Percentiles rank a stretch among this genome's conserved stretches.
Conservation (phyloP, 1,140 invertebrate genomes). For the Micrasema longulum region DNA sequence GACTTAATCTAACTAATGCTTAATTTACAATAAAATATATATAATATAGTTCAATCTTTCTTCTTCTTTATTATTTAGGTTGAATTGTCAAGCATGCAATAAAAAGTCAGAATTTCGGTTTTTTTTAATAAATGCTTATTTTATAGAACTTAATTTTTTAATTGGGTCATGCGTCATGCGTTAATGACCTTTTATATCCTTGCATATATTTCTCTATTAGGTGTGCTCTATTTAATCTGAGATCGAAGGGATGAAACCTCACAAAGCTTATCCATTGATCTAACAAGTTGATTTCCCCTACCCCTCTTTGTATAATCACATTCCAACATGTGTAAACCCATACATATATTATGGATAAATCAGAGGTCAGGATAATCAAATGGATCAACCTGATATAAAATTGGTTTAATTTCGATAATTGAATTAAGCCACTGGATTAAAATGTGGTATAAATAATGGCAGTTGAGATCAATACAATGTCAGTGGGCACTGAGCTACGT, state of each 20-base stretch:
- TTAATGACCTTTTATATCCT: no score
- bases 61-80: no score
- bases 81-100: no score
- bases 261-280: constrained; percentile 17
- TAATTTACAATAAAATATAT: no score
- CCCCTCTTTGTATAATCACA: constrained; percentile 1
- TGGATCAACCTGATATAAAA: constrained; percentile 25
- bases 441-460: constrained; percentile 20
- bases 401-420: constrained; percentile 21
- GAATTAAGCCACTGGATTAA: neutral
- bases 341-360: neutral
- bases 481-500: constrained; percentile 48
- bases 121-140: no score
- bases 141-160: no score
- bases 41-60: no score
- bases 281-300: neutral
- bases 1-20: no score
- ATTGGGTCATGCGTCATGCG: no score
- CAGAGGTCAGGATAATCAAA: constrained; percentile 5
- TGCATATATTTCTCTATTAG: no score
- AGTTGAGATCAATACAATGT: neutral
- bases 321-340: constrained; percentile 1
- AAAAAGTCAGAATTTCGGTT: no score
- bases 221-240: neutral
- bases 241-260: neutral